Evolutionary conservation across 2,113 vertebrate species (phyloP), one percentile per base, ranked within the genome.

Genomic region (Myrmophylax atrothorax): DNA sequence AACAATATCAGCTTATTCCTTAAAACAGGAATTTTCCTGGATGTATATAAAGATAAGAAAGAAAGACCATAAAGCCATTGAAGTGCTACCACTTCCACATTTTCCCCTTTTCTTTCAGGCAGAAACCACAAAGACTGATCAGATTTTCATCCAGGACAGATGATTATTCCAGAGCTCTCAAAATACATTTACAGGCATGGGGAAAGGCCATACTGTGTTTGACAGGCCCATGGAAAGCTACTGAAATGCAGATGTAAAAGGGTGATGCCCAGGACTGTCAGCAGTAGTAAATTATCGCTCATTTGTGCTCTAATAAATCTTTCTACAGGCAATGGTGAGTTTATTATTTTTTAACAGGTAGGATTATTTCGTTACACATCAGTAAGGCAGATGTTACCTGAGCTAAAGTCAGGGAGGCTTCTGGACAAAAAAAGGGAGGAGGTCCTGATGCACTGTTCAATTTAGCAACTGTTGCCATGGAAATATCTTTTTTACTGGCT

Each of bases 381-480:
- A 47, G 18, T 46, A 58, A 77, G n/a, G 29, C 18, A 62, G 12
- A n/a, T 23, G 19, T 9, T 50, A 55, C 25, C 56, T 46, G 52
- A 82, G 58, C 29, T 91, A 26, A 82, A 78, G 13, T 28, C 55
- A 80, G 56, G 42, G 14, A 94, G 56, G 33, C 59, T 91, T 89
- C 56, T 44, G 49, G 47, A 56, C 69, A 63, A 78, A 83, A 91
- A 31, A 3, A 72, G 56, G 56, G 60, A 96, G 66, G 35, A 78
- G 64, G 64, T 63, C 75, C 47, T 5, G 2, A 69, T 29, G 42
- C 35, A 35, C 66, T 53, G 50, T 84, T 95, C 75, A 89, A 87
- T 95, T 89, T 96, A 89, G 95, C 62, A 93, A 83, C 84, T 50
- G 93, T 95, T 96, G 53, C 89, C 94, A 96, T 96, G 87, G 94